phyloP scores from a whole-genome alignment of 2,888 invertebrate genomes.

The Autographa pulchrina region DNA sequence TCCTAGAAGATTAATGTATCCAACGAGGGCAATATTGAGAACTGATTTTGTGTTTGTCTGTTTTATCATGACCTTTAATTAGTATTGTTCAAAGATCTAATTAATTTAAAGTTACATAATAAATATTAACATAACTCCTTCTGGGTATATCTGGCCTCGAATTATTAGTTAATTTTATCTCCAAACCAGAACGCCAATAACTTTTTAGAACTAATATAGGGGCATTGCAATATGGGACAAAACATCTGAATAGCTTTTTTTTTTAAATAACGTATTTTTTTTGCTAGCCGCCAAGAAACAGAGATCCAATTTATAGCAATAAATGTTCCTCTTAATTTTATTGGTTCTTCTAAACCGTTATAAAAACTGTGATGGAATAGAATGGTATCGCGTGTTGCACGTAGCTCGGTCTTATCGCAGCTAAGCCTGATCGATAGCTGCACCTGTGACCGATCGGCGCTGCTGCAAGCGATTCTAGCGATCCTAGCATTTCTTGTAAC shows the following conservation, averaged over 20 bases:
- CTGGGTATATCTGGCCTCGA: too few species aligned
- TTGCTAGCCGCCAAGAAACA: too few species aligned
- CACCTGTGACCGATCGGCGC: constrained; percentile 59
- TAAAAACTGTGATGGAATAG: constrained; percentile 2
- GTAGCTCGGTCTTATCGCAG: constrained; percentile 44
- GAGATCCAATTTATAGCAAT: background rate
- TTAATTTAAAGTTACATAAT: too few species aligned
- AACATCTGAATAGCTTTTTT: too few species aligned
- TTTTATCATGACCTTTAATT: background rate
- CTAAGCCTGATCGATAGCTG: constrained; percentile 55
- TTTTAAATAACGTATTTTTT: too few species aligned
- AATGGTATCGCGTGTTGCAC: constrained; percentile 22
- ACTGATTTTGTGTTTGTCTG: background rate
- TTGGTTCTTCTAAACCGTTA: background rate
- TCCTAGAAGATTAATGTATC: background rate
- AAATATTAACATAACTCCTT: too few species aligned
- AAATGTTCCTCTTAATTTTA: background rate
- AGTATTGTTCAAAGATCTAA: too few species aligned
- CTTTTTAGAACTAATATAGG: too few species aligned
- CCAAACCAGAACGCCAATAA: too few species aligned
- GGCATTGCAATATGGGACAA: too few species aligned
- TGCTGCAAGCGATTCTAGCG: background rate
- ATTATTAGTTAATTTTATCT: too few species aligned
- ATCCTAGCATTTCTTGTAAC: background rate
- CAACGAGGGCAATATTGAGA: background rate